phyloP scores from a whole-genome alignment of 2,888 invertebrate genomes.

The Dinocampus coccinellae region DNA sequence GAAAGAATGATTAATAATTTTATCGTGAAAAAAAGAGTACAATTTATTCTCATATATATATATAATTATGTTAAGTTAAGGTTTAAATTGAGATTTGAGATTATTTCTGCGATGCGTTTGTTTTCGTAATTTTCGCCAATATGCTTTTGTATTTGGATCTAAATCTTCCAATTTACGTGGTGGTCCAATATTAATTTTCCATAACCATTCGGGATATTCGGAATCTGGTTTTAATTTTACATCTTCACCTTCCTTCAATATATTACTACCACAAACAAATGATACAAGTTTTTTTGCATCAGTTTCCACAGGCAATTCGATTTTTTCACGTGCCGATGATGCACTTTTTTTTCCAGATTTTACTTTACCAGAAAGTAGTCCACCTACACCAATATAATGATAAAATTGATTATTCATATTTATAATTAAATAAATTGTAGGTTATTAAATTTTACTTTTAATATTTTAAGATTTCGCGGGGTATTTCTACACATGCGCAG shows the following conservation, averaged over 20 bases:
- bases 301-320: constrained; percentile 84
- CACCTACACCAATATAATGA: constrained; percentile 3
- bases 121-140: constrained; percentile 83
- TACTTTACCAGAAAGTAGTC: constrained; percentile 71
- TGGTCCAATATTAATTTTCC: constrained; percentile 76
- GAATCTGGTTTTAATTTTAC: constrained; percentile 80
- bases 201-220: constrained; percentile 95
- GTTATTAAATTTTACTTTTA: no score
- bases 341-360: constrained; percentile 74
- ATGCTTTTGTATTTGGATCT: constrained; percentile 83
- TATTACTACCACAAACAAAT: constrained; percentile 89
- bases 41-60: background rate
- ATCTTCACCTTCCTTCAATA: constrained; percentile 84
- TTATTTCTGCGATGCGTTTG: constrained; percentile 77
- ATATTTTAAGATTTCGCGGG: no score
- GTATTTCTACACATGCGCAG: no score
- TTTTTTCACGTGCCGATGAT: constrained; percentile 76
- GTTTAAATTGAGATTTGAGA: constrained; percentile 29
- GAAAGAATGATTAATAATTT: background rate
- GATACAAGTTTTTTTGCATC: constrained; percentile 82
- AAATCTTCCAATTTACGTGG: constrained; percentile 79
- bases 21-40: background rate
- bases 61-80: background rate
- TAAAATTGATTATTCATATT: background rate
- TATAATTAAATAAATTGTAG: no score